Evolutionary conservation across 2,113 vertebrate species (phyloP), one percentile per base, ranked within the genome.

Genomic region (Scatophagus argus): DNA sequence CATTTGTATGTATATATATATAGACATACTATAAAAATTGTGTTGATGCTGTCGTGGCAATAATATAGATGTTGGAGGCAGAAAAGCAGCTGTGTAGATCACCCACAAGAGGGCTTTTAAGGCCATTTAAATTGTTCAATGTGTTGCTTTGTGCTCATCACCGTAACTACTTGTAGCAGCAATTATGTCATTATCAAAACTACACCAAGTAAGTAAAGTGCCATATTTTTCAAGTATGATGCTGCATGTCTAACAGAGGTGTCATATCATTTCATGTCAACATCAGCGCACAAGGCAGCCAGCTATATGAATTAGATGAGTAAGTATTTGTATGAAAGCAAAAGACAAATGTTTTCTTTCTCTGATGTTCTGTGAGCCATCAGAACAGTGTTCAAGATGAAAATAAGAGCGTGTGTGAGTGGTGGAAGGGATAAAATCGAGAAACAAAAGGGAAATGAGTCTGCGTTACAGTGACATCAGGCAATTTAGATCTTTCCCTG

Each of bases 121-220:
- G 81, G 52, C 34, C 21, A 81, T 72, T 80, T 71, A 77, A 80
- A 87, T 63, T 72, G 44, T 77, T 72, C 54, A 80, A 77, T 72
- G 66, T 55, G 56, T 67, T 84, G 74, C 60, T 81, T 76, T 43
- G 62, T 61, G 39, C 87, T 73, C 66, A 64, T 85, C 70, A 39
- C 34, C 41, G n/a, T 49, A 59, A 65, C 60, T 43, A 65, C 78
- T 59, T 63, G 38, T 39, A 39, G 72, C 54, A 79, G 59, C 67
- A 74, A 86, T 86, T 77, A 85, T 80, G 56, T 82, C 74, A 79
- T 74, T 72, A 77, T 66, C 36, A 68, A 67, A 85, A 64, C 56
- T 54, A 44, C 74, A 79, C 69, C 58, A 73, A 79, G 29, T 59
- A 68, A 81, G 38, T 44, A 3, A 62, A 69, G 29, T 29, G 23